A percentile compares a stretch with the other conserved stretches of the same genome.
phyloP scores from a whole-genome alignment of 1,140 invertebrate species.

The Orchestia grillus region DNA sequence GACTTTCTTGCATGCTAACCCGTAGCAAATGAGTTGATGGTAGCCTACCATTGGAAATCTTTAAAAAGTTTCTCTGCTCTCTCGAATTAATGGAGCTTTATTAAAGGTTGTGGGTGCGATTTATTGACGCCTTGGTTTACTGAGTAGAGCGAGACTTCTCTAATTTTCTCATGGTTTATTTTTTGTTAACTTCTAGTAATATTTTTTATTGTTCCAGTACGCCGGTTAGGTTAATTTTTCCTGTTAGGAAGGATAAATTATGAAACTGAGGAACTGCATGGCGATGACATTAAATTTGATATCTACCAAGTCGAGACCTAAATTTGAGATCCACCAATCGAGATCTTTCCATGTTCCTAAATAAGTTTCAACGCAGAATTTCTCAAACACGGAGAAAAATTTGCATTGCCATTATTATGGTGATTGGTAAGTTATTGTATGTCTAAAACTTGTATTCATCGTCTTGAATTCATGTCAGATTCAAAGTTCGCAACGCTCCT shows the following conservation, averaged over 20 bases:
- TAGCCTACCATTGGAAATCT: slow-evolving; percentile 20
- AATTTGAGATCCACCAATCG: no score
- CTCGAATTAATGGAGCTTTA: not conserved
- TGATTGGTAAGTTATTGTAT: no score
- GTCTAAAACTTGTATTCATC: no score
- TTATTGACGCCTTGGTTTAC: not conserved
- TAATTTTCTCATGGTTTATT: not conserved
- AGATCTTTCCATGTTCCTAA: no score
- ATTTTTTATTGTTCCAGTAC: not conserved
- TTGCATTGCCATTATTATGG: no score
- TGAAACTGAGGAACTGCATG: not conserved
- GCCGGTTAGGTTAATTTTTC: not conserved
- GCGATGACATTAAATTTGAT: no score
- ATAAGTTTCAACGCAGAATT: no score
- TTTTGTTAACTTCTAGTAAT: not conserved
- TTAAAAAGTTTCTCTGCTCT: not conserved
- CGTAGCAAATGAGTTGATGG: not conserved
- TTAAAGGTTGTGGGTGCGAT: not conserved
- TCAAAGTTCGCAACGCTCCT: no score
- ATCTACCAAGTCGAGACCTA: no score
- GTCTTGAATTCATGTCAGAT: no score
- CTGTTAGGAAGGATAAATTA: not conserved
- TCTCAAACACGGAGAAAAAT: no score
- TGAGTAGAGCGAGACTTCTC: not conserved
- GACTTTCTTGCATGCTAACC: not conserved